Base-by-base conservation (phyloP, 2,113 vertebrate genomes). In the Alectura lathami region DNA sequence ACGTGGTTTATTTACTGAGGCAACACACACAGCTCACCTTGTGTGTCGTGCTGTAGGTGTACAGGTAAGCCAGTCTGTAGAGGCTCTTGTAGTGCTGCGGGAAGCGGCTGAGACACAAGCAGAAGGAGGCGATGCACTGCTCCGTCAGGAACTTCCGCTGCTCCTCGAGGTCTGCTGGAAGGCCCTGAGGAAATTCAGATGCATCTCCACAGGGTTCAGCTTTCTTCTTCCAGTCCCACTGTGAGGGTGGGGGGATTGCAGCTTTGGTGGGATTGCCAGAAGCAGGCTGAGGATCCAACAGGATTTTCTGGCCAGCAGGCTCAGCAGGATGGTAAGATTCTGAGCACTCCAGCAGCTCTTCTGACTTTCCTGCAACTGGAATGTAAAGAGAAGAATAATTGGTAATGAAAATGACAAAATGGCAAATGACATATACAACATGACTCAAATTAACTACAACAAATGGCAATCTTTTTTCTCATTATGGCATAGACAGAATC, bases 61-160 rank as follows among this genome's bases (percentile, higher is more conserved):
- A 99, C 53, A 99, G 98, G 93, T 98, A 99, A 8, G 99, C 99
- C 97, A 99, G 95, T 11, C 99, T 98, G 96, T 99, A 99, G 56
- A 99, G 98, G 91, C 99, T 99, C 97, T 99, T 99, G 96, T 99
- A 99, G 98, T 99, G 99, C 98, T 99, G 99, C 3, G 99, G 99
- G 91, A 99, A 99, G 86, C 99, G 99, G 92, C 98, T 97, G 68
- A 99, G 98, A 96, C 99, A 99, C 62, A 99, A 97, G 93, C 98
- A 99, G 89, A 99, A 98, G 30, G 98, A 97, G 12, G 98, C 83
- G 17, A 99, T 97, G 30, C 99, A 99, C 97, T 99, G 98, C 68
- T 99, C 98, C 2, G 99, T 98, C 89, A 99, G 98, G 95, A 99
- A 98, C 75, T 97, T 98, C 24, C 98, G 98, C 98, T 99, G 99